Percentiles rank a stretch among this genome's conserved stretches.
phyloP scores from a whole-genome alignment of 2,113 vertebrate species.

The Mohoua ochrocephala region DNA sequence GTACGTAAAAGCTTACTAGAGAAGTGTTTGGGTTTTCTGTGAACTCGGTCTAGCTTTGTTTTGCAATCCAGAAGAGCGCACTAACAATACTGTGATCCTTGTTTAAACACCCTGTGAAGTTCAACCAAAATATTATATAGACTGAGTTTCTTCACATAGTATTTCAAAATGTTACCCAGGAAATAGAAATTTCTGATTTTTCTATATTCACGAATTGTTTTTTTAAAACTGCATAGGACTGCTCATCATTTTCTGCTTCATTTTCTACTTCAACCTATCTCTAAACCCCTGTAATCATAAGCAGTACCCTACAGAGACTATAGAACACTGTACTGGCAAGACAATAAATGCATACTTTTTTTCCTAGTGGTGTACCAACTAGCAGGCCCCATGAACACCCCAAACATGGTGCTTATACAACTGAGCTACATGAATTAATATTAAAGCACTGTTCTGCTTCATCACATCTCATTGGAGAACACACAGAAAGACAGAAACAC shows the following conservation, averaged over 20 bases:
- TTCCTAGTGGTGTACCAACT: background rate
- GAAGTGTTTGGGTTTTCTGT: background rate
- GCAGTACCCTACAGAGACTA: background rate
- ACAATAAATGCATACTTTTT: background rate
- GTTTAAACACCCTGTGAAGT: background rate
- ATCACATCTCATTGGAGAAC: background rate
- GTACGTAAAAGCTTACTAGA: background rate
- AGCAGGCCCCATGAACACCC: background rate
- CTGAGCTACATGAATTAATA: background rate
- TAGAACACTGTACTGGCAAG: background rate
- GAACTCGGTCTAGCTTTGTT: background rate
- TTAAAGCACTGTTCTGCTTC: background rate
- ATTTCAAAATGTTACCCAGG: background rate
- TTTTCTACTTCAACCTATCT: background rate
- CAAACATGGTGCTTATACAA: background rate
- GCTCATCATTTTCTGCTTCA: background rate
- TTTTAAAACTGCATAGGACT: background rate
- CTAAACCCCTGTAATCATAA: background rate
- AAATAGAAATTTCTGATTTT: background rate
- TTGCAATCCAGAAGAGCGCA: background rate
- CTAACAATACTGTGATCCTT: background rate
- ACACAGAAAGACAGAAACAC: background rate
- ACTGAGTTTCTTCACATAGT: background rate
- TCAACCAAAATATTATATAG: background rate
- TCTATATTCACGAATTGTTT: background rate